Conservation (phyloP, 2,797 vertebrate genomes). For the Paedocypris micromegethes region DNA sequence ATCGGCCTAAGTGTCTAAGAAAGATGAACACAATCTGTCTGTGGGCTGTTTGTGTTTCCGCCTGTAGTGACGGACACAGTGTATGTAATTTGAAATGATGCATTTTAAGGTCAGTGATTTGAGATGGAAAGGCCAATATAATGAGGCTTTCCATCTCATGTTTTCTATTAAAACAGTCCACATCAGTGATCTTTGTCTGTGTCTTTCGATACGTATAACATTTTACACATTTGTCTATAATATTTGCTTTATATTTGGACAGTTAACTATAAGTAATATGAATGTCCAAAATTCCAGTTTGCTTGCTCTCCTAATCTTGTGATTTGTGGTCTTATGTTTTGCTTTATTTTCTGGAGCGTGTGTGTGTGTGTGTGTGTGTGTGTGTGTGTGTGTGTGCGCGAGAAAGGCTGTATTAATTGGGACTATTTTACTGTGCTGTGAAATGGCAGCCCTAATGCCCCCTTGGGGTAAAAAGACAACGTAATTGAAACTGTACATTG, state of each 20-base stretch:
- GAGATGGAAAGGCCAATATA: background rate
- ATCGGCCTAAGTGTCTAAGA: background rate
- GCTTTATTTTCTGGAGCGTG: background rate
- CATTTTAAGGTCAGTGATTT: conserved; percentile 26
- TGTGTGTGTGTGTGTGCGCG: background rate
- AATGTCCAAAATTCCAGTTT: background rate
- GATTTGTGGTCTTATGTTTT: conserved; percentile 11
- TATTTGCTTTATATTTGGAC: too few species aligned
- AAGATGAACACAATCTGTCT: background rate
- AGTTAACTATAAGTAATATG: too few species aligned
- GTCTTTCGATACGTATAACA: background rate
- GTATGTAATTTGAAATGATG: background rate
- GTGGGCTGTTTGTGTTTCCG: background rate
- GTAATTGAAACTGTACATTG: conserved; percentile 34
- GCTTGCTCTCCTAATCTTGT: background rate
- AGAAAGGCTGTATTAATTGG: conserved; percentile 23
- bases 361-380: background rate
- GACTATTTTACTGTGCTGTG: conserved; percentile 10
- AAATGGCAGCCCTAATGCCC: conserved; percentile 20
- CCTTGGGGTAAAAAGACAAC: conserved; percentile 3
- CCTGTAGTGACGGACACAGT: background rate
- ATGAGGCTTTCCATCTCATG: background rate
- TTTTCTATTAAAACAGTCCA: conserved; percentile 27
- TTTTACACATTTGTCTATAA: too few species aligned
- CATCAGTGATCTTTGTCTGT: conserved; percentile 5